phyloP scores from a whole-genome alignment of 2,797 vertebrate species.

The Graptemys geographica region DNA sequence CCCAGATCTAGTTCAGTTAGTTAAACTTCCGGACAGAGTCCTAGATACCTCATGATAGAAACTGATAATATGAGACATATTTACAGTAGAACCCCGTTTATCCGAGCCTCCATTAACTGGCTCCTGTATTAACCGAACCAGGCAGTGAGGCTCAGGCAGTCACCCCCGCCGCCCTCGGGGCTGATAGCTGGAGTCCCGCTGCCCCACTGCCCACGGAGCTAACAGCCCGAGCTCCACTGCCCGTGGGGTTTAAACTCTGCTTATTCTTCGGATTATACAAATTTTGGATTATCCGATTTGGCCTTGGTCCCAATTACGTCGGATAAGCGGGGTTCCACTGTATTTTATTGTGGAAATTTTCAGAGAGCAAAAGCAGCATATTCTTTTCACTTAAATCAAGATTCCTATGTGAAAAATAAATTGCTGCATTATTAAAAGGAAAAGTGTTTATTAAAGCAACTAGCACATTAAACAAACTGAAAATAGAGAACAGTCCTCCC shows the following conservation, averaged over 20 bases:
- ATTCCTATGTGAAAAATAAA: background rate
- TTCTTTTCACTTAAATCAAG: background rate
- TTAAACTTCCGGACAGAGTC: background rate
- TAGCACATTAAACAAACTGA: background rate
- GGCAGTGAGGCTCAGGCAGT: too few species aligned
- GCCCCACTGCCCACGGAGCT: too few species aligned
- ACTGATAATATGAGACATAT: background rate
- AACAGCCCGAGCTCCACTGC: too few species aligned
- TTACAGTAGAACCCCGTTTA: background rate
- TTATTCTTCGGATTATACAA: too few species aligned
- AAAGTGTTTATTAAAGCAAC: background rate
- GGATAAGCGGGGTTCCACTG: too few species aligned
- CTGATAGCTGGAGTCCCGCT: too few species aligned
- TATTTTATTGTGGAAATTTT: accelerated
- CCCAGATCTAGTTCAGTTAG: background rate
- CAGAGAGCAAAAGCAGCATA: accelerated
- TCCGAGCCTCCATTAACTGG: background rate
- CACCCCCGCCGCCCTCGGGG: too few species aligned
- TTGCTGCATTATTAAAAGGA: background rate
- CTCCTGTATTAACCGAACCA: background rate
- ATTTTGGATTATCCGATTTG: too few species aligned
- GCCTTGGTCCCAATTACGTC: too few species aligned
- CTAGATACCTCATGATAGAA: background rate
- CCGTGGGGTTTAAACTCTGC: too few species aligned
- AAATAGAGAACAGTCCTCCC: background rate